phyloP scores from a whole-genome alignment of 2,888 invertebrate species.

The Gari tellinella region DNA sequence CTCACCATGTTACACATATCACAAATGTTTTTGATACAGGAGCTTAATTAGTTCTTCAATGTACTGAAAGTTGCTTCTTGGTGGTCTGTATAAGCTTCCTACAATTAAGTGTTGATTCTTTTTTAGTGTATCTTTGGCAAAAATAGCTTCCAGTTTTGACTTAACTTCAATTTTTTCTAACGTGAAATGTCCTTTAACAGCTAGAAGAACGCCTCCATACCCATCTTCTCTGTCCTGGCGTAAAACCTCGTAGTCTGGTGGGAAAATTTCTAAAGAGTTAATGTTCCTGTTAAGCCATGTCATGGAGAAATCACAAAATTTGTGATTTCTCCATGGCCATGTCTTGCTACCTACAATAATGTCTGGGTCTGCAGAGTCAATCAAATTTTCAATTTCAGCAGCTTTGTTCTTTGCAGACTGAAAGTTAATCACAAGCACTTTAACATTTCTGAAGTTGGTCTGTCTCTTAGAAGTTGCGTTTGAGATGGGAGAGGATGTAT shows the following conservation, averaged over 20 bases:
- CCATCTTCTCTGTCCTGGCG: slow-evolving; percentile 13
- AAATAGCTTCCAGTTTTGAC: neutral
- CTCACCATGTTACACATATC: too few relatives aligned
- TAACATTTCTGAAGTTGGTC: too few relatives aligned
- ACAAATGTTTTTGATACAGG: neutral
- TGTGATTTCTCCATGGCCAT: too few relatives aligned
- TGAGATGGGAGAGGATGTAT: too few relatives aligned
- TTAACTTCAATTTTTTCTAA: slow-evolving; percentile 16
- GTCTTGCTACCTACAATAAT: slow-evolving; percentile 21
- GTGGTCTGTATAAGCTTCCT: slow-evolving; percentile 7
- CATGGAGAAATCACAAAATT: too few relatives aligned
- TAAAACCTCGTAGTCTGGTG: slow-evolving; percentile 11
- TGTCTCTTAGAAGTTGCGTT: too few relatives aligned
- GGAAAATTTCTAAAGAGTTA: neutral
- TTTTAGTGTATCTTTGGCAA: neutral
- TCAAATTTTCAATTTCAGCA: neutral
- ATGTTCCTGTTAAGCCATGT: slow-evolving; percentile 16
- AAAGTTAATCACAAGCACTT: too few relatives aligned
- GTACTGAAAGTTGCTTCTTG: neutral
- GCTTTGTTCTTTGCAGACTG: too few relatives aligned
- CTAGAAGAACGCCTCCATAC: slow-evolving; percentile 4
- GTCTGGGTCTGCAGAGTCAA: neutral
- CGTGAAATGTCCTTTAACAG: slow-evolving; percentile 15
- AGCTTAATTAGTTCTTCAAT: neutral
- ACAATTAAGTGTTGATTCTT: slow-evolving; percentile 20